Percentiles rank a stretch among this genome's conserved stretches.
phyloP scores from a whole-genome alignment of 2,888 invertebrate species.

The Penaeus monodon region DNA sequence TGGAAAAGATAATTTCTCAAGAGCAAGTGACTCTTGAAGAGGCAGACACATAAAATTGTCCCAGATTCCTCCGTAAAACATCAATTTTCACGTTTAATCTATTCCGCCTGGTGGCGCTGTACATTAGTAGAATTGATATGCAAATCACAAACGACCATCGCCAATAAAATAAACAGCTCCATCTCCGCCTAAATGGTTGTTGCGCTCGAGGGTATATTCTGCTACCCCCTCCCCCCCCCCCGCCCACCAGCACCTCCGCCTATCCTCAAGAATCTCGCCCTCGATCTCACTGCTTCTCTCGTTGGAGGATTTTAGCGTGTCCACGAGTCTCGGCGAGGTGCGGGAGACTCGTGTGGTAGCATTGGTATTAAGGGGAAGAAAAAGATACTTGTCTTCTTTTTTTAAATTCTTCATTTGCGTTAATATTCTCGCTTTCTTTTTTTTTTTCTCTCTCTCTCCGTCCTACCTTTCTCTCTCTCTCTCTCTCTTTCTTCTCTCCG shows the following conservation, averaged over 20 bases:
- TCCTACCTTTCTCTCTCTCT: too few relatives aligned
- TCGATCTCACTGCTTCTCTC: too few relatives aligned
- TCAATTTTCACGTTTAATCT: conserved; percentile 29
- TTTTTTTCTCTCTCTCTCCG: neutral
- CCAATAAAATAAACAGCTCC: conserved; percentile 11
- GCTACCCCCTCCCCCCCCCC: neutral
- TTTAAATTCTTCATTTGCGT: neutral
- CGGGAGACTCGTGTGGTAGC: too few relatives aligned
- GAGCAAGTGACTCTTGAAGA: neutral
- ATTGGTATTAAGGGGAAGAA: too few relatives aligned
- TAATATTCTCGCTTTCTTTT: neutral
- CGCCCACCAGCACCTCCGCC: neutral
- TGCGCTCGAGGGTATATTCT: neutral
- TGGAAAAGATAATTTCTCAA: too few relatives aligned
- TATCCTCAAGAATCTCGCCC: too few relatives aligned
- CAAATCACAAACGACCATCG: conserved; percentile 23
- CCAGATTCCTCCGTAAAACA: neutral
- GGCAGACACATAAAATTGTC: neutral
- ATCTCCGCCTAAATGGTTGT: conserved; percentile 17
- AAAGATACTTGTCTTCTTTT: neutral
- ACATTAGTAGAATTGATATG: conserved; percentile 34
- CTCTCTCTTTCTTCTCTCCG: too few relatives aligned
- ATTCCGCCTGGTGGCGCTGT: conserved; percentile 17
- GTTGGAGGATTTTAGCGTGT: too few relatives aligned
- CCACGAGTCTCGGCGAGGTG: too few relatives aligned